phyloP scores from a whole-genome alignment of 2,113 vertebrate genomes.

The Scolopax mira region DNA sequence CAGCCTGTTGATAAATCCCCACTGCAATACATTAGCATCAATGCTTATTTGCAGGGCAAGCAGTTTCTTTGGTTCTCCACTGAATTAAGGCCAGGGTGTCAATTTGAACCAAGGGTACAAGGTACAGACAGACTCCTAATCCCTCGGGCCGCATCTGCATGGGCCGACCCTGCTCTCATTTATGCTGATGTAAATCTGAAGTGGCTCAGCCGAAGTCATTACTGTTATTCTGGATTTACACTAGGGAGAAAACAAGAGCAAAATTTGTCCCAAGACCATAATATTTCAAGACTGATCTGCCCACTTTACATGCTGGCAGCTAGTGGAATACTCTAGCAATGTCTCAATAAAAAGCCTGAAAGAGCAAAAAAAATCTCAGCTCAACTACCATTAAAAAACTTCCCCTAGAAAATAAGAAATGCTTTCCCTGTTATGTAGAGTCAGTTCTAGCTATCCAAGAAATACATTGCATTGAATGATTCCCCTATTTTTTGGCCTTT shows the following conservation, averaged over 20 bases:
- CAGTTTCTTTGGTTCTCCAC: background rate
- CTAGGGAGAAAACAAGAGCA: slow-evolving; percentile 20
- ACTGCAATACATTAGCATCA: background rate
- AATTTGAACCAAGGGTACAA: background rate
- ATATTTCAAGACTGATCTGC: slow-evolving; percentile 14
- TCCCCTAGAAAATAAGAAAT: slow-evolving; percentile 18
- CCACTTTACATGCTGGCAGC: background rate
- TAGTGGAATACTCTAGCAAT: slow-evolving; percentile 16
- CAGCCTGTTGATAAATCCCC: slow-evolving; percentile 34
- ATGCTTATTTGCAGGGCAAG: slow-evolving; percentile 12
- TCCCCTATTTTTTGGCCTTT: background rate
- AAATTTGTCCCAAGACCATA: slow-evolving; percentile 3
- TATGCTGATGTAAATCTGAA: slow-evolving; percentile 29
- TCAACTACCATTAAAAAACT: background rate
- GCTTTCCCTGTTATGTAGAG: background rate
- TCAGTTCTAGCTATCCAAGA: background rate
- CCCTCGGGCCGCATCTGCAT: slow-evolving; percentile 3
- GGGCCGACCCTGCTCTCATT: background rate
- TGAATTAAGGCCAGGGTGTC: slow-evolving; percentile 24
- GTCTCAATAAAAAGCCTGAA: slow-evolving; percentile 26
- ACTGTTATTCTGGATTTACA: slow-evolving; percentile 19
- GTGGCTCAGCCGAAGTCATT: slow-evolving; percentile 34
- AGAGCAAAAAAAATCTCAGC: background rate
- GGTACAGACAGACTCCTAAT: background rate
- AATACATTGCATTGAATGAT: slow-evolving; percentile 4